Evolutionary conservation across 2,888 invertebrate species (phyloP).

Genomic region (Zygogramma bicolorata): DNA sequence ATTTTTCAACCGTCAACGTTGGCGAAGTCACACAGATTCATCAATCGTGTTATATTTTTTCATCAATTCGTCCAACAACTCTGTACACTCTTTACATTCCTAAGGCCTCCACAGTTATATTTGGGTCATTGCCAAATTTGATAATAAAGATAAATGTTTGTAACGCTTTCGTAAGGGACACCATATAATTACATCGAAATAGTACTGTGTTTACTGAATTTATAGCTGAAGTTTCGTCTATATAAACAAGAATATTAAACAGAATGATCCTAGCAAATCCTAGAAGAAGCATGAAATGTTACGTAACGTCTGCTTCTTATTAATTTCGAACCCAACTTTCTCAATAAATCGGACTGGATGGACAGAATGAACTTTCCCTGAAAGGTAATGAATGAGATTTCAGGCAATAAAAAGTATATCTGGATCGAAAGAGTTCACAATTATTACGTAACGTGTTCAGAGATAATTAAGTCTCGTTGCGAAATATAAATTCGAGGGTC

Average conservation of each 20-base stretch:
- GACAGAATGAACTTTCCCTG: conserved; percentile 21
- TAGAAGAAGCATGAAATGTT: background rate
- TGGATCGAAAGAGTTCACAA: too few relatives aligned
- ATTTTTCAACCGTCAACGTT: background rate
- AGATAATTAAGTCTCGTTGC: too few relatives aligned
- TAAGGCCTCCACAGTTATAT: conserved; percentile 39
- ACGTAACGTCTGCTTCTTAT: conserved; percentile 18
- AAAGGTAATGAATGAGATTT: conserved; percentile 21
- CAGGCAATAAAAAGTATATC: conserved; percentile 8
- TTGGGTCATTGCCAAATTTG: conserved; percentile 52
- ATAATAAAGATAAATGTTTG: conserved; percentile 53
- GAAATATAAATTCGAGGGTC: too few relatives aligned
- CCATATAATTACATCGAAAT: conserved; percentile 39
- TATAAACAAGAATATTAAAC: conserved; percentile 27
- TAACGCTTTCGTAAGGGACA: conserved; percentile 45
- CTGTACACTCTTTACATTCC: conserved; percentile 41
- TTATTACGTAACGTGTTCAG: too few relatives aligned
- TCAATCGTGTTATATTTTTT: too few relatives aligned
- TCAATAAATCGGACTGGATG: conserved; percentile 19
- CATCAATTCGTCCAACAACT: background rate
- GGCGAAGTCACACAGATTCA: background rate
- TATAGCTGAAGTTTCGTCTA: conserved; percentile 27
- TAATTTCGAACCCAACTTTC: conserved; percentile 25
- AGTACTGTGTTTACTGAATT: conserved; percentile 36
- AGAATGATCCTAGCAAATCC: background rate